These are phyloP conservation scores for Polyodon spathula DNA, from an alignment of 2,113 vertebrate genomes.

Conservation along the genomic window DNA sequence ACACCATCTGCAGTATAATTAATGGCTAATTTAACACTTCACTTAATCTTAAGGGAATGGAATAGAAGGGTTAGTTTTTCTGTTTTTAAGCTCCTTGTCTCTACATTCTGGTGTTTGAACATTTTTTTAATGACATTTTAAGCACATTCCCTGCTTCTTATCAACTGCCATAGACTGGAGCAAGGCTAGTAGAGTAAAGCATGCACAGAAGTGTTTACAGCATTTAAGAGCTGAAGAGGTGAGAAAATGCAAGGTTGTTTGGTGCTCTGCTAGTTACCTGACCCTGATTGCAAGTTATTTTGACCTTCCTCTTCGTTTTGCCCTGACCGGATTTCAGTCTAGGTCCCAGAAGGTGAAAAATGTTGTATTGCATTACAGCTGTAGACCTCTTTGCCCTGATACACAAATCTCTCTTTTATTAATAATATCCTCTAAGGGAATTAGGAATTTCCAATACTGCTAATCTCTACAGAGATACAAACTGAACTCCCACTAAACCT, in stretches of 20 bases:
- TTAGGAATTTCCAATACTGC: conserved; percentile 15
- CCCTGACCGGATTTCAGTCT: neutral
- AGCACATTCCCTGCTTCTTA: conserved; percentile 1
- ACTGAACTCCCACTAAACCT: conserved; percentile 18
- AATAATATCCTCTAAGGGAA: neutral
- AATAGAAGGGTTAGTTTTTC: too few species aligned
- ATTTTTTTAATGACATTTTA: neutral
- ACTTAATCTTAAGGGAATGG: neutral
- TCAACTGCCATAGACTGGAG: conserved; percentile 3
- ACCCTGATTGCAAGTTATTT: neutral
- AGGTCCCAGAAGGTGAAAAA: conserved; percentile 1
- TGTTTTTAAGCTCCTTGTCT: neutral
- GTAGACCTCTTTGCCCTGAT: neutral
- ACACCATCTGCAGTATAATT: too few species aligned
- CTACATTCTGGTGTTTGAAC: neutral
- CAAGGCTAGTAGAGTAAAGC: neutral
- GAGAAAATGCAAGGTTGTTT: neutral
- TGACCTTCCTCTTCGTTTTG: neutral
- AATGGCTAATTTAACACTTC: neutral
- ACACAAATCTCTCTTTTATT: conserved; percentile 1
- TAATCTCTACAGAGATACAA: conserved; percentile 7
- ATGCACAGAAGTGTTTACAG: neutral
- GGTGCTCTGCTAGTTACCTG: conserved; percentile 5
- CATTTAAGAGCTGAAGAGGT: neutral
- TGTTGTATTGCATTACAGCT: conserved; percentile 1